phyloP scores from a whole-genome alignment of 2,888 invertebrate genomes.

The Bembecia ichneumoniformis region DNA sequence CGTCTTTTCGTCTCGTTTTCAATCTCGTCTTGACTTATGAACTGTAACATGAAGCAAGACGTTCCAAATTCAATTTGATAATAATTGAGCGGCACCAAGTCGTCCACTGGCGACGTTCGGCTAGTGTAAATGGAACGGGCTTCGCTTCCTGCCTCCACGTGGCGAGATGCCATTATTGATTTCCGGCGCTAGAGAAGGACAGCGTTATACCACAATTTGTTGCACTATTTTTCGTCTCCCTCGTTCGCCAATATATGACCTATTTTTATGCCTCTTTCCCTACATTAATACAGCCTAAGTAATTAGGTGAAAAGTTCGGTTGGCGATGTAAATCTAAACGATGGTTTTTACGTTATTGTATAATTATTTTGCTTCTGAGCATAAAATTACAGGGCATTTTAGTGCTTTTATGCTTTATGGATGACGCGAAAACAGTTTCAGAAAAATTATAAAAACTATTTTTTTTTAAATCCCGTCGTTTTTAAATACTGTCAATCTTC shows the following conservation, averaged over 20 bases:
- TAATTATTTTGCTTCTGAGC: not conserved
- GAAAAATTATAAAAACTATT: too few species aligned
- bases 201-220: conserved; percentile 62
- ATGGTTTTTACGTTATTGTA: not conserved
- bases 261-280: conserved; percentile 69
- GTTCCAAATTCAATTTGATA: conserved; percentile 39
- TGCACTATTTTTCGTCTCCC: conserved; percentile 64
- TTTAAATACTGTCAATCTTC: too few species aligned
- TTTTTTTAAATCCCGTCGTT: too few species aligned
- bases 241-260: conserved; percentile 70
- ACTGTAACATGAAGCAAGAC: conserved; percentile 14
- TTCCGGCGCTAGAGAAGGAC: conserved; percentile 64
- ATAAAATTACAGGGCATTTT: not conserved
- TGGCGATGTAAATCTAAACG: conserved; percentile 5
- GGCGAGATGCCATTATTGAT: conserved; percentile 70
- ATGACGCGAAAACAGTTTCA: too few species aligned
- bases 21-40: conserved; percentile 2
- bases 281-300: conserved; percentile 68
- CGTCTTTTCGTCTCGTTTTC: too few species aligned
- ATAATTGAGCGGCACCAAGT: conserved; percentile 31
- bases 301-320: conserved; percentile 63
- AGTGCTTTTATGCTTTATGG: too few species aligned
- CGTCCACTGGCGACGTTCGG: conserved; percentile 39
- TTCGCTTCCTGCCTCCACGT: conserved; percentile 63
- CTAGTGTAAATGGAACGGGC: conserved; percentile 57